Evolutionary conservation across 2,113 vertebrate genomes (phyloP), one percentile per base, ranked within the genome.

Genomic region (Pao palembangensis): DNA sequence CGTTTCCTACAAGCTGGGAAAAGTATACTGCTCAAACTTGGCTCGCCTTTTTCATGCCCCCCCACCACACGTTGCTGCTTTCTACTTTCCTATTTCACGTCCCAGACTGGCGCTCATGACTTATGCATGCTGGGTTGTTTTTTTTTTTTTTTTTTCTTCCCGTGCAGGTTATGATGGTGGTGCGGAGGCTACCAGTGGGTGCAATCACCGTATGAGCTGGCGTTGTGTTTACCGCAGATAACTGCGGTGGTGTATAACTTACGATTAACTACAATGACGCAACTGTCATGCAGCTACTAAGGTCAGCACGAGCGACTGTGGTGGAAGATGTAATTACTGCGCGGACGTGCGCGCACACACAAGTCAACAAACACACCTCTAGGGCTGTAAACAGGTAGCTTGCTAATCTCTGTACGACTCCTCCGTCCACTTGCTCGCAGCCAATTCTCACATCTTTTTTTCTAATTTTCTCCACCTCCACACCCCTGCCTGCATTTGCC

Each of bases 251-350:
- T 75, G 72, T 68, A 76, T 80, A 78, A 83, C 71, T 81, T 78
- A 84, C 65, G 57, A 55, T 78, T 38, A 38, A 38, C n/a, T n/a
- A n/a, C n/a, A 81, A 84, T 76, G 81, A 77, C 73, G 72, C 62
- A 73, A 68, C 62, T 63, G 75, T 58, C 60, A 81, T 77, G 76
- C 80, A 78, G 83, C 78, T 71, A 72, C 69, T 85, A 63, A 84
- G 80, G 81, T 84, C 86, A 86, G 55, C 51, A 55, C 16, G 18
- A 46, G 60, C 59, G 44, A 59, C 51, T 43, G 71, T 61, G 61
- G 56, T 38, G 41, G 66, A 81, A 69, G 67, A 67, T 69, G 56
- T 82, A 69, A 43, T 71, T 50, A 59, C 43, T 71, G 50, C 62
- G 43, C 44, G 50, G n/a, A 69, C 25, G 19, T 20, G 44, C 31